These are phyloP conservation scores for Amazonetta brasiliensis DNA, from an alignment of 2,797 vertebrate genomes.

Conservation along the genomic window DNA sequence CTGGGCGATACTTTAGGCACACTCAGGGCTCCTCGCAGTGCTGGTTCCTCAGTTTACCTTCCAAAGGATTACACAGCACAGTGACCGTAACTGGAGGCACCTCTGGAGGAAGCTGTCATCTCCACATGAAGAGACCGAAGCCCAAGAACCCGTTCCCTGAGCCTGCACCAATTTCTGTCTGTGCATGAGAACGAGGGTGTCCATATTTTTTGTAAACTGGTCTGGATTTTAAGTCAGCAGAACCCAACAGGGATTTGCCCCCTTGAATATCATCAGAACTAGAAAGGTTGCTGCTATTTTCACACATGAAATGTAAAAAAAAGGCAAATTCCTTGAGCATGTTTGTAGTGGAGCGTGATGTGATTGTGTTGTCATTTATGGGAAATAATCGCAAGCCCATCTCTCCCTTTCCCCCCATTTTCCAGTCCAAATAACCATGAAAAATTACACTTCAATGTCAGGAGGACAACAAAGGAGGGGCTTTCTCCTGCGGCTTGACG, in stretches of 20 bases:
- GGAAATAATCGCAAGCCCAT: slow-evolving; percentile 93
- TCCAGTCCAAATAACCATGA: slow-evolving; percentile 99
- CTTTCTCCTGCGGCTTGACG: slow-evolving; percentile 74
- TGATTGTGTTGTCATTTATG: slow-evolving; percentile 98
- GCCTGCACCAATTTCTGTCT: not conserved
- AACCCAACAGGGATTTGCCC: slow-evolving; percentile 24
- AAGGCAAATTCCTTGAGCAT: slow-evolving; percentile 86
- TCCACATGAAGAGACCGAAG: not conserved
- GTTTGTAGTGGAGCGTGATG: slow-evolving; percentile 96
- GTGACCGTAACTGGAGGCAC: not conserved
- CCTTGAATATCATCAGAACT: slow-evolving; percentile 38
- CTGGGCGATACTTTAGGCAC: not conserved
- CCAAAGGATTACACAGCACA: not conserved
- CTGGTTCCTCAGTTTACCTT: not conserved
- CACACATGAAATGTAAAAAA: slow-evolving; percentile 92
- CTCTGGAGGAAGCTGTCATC: not conserved
- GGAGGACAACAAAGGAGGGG: slow-evolving; percentile 88
- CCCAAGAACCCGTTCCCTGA: not conserved
- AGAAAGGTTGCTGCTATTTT: slow-evolving; percentile 62
- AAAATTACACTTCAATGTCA: slow-evolving; percentile 98
- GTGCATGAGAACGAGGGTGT: not conserved
- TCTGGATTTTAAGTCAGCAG: not conserved
- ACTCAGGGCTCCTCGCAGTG: not conserved
- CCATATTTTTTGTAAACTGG: not conserved
- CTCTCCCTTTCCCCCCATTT: slow-evolving; percentile 91